phyloP scores from a whole-genome alignment of 2,888 invertebrate species.

The Zygogramma bicolorata region DNA sequence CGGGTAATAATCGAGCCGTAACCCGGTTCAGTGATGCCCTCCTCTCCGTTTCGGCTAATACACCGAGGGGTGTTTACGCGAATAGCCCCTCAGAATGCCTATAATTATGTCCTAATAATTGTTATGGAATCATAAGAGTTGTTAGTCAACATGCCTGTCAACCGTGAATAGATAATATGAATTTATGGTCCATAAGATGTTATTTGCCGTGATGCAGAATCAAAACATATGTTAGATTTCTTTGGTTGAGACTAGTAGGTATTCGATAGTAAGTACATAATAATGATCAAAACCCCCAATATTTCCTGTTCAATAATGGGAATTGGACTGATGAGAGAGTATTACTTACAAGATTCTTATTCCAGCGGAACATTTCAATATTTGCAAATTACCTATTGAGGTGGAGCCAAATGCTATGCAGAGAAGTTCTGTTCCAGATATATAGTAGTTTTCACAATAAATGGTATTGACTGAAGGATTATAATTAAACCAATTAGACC shows the following conservation, averaged over 20 bases:
- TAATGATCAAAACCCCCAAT: too few species aligned
- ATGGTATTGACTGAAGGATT: too few species aligned
- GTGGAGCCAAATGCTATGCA: too few species aligned
- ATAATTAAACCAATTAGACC: too few species aligned
- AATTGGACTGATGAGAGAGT: too few species aligned
- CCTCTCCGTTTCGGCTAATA: conserved; percentile 33
- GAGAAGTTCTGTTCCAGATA: too few species aligned
- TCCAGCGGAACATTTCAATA: too few species aligned
- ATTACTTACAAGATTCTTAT: too few species aligned
- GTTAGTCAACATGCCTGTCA: conserved; percentile 54
- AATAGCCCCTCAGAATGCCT: conserved; percentile 50
- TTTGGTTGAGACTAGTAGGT: neutral
- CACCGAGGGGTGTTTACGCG: conserved; percentile 41
- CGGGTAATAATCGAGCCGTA: conserved; percentile 39
- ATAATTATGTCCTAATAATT: conserved; percentile 57
- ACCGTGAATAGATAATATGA: conserved; percentile 34
- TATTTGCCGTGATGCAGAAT: neutral
- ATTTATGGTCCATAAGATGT: neutral
- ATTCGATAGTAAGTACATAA: too few species aligned
- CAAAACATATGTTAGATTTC: neutral
- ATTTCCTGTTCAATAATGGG: too few species aligned
- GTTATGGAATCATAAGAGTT: conserved; percentile 55
- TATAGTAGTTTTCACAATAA: too few species aligned
- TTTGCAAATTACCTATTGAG: too few species aligned
- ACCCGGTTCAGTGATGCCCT: conserved; percentile 40